Percentiles rank a stretch among this genome's conserved stretches.
Conservation (phyloP, 1,140 invertebrate species). For the Hydropsyche tenuis region DNA sequence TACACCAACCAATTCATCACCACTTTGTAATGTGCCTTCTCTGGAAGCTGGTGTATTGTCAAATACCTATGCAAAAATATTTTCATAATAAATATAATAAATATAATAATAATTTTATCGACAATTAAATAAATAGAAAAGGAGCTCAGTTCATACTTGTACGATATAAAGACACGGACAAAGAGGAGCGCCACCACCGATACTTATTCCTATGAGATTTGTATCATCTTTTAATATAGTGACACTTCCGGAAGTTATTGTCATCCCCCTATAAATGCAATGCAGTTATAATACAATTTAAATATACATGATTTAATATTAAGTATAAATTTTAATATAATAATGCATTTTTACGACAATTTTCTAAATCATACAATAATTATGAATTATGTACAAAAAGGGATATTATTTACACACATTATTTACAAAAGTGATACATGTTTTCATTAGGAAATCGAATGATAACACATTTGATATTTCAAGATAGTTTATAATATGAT, state of each 20-base stretch:
- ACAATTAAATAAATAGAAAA: not conserved
- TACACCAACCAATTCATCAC: constrained; percentile 95
- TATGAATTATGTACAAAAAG: not conserved
- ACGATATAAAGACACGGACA: constrained; percentile 99
- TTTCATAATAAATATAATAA: too few species aligned
- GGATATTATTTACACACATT: not conserved
- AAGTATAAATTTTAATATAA: too few species aligned
- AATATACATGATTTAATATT: too few species aligned
- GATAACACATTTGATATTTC: constrained; percentile 29
- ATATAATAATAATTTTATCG: too few species aligned
- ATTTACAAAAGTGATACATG: not conserved
- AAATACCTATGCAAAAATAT: constrained; percentile 94
- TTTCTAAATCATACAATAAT: too few species aligned
- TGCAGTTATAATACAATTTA: not conserved
- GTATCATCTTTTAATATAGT: constrained; percentile 90
- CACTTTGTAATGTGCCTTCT: constrained; percentile 91
- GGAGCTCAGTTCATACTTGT: constrained; percentile 67
- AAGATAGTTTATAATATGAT: not conserved
- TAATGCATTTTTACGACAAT: too few species aligned
- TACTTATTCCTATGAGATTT: constrained; percentile 97
- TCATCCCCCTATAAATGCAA: constrained; percentile 87
- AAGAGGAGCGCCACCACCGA: constrained; percentile 93
- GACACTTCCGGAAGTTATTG: constrained; percentile 92
- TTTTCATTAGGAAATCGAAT: constrained; percentile 13
- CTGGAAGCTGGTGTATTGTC: constrained; percentile 94